Conservation (phyloP, 1,140 invertebrate species). For the Mizuhopecten yessoensis region DNA sequence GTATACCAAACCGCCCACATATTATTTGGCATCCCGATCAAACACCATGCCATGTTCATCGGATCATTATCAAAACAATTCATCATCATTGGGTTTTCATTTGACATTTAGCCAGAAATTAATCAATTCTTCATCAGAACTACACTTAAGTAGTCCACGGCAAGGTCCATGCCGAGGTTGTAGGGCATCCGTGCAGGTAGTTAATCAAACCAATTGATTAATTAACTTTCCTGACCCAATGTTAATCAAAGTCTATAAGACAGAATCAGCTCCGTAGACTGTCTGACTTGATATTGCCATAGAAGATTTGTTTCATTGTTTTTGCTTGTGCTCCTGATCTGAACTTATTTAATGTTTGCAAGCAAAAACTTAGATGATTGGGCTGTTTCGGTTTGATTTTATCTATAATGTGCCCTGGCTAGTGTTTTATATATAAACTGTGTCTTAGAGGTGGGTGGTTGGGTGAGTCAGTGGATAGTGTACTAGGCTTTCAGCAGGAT, state of each 20-base stretch:
- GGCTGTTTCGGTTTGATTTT: neutral
- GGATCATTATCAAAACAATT: neutral
- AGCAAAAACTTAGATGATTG: neutral
- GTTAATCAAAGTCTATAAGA: neutral
- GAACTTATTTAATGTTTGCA: neutral
- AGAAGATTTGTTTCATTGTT: neutral
- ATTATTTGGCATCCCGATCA: neutral
- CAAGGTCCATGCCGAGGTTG: neutral
- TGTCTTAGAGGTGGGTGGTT: too few relatives aligned
- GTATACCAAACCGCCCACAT: too few relatives aligned
- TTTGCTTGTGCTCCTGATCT: neutral
- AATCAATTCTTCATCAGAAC: neutral
- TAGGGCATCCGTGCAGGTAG: neutral
- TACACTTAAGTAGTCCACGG: neutral
- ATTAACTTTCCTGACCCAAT: neutral
- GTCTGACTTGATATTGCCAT: neutral
- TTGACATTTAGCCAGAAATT: neutral
- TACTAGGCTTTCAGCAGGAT: too few relatives aligned
- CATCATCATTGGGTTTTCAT: neutral
- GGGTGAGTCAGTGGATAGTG: too few relatives aligned
- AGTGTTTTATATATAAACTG: neutral
- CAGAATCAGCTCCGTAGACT: neutral
- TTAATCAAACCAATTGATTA: slow-evolving; percentile 6
- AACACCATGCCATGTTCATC: neutral
- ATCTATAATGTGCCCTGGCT: too few relatives aligned